Conservation (phyloP, 2,113 vertebrate genomes). For the Pedetes capensis region DNA sequence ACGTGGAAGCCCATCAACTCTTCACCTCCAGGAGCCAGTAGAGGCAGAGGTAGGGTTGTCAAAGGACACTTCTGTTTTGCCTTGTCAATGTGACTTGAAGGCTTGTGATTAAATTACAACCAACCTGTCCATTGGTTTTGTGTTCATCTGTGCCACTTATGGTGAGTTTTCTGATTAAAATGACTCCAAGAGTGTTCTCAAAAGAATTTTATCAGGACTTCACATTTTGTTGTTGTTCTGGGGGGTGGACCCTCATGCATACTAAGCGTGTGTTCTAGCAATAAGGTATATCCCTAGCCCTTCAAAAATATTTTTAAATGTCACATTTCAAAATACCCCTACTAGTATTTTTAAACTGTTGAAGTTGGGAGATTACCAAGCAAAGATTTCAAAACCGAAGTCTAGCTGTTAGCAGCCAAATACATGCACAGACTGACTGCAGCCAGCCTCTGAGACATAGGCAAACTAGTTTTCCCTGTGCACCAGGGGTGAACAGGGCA, state of each 20-base stretch:
- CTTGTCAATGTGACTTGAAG: not conserved
- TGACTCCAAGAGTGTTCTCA: not conserved
- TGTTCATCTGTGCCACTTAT: too few species aligned
- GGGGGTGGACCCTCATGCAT: not conserved
- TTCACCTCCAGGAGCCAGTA: fast-evolving
- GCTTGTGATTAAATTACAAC: not conserved
- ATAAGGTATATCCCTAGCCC: too few species aligned
- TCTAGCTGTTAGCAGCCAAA: not conserved
- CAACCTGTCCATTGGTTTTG: too few species aligned
- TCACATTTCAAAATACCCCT: not conserved
- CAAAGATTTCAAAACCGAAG: not conserved
- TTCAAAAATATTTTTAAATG: not conserved
- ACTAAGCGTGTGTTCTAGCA: too few species aligned
- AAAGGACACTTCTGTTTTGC: not conserved
- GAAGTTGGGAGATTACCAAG: not conserved
- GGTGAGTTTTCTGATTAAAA: too few species aligned
- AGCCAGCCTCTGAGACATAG: not conserved
- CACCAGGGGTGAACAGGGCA: too few species aligned
- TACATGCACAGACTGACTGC: not conserved
- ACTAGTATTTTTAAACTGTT: not conserved
- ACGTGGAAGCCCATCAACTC: fast-evolving
- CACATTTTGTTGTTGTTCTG: not conserved
- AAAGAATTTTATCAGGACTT: slow-evolving; percentile 9
- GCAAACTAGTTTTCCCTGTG: fast-evolving
- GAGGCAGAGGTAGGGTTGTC: fast-evolving